Evolutionary conservation across 1,140 invertebrate genomes (phyloP), one percentile per base, ranked within the genome.

Genomic region (Delia radicum): DNA sequence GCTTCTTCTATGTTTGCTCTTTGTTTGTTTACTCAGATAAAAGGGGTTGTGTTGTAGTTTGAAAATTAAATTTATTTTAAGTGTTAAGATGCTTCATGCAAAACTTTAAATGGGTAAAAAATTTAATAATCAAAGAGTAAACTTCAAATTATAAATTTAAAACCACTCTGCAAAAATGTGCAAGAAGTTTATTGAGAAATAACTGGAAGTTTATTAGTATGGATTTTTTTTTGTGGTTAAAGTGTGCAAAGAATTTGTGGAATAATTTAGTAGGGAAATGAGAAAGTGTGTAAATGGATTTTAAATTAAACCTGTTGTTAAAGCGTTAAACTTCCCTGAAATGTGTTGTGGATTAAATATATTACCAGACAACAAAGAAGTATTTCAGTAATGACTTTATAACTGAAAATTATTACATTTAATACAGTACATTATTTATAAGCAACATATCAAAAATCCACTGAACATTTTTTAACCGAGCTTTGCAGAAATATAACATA

Each of bases 161-260:
- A 15, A 42, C 3, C 10, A 42, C 37, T 0, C 37, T 8, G 3
- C 3, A 37, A 12, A 13, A 37, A 42, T 42, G 12, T 42, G 12
- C 10, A 10, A 15, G 37, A 42, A 42, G 37, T 42, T 29, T 65
- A 29, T 65, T 29, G 62, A 27, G 27, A 65, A 65, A 63, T 55
- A 65, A 65, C 28, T 65, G 62, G 15, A 65, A 65, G 62, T 65
- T 29, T 28, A 65, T 65, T 65, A 65, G 62, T 29, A 1, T 42
- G 37, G 33, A 10, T 33, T 33, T 10, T 33, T 33, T 33, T 15
- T 42, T 42, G 10, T 15, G n/a, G n/a, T n/a, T n/a, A n/a, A 42
- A 42, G n/a, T 42, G 15, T 42, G 7, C n/a, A 15, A 42, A 42
- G 37, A 42, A 42, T 42, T 42, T 42, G 37, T 3, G n/a, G 12